These are phyloP conservation scores for Capromys pilorides DNA, from an alignment of 2,797 vertebrate genomes.

Conservation along the genomic window DNA sequence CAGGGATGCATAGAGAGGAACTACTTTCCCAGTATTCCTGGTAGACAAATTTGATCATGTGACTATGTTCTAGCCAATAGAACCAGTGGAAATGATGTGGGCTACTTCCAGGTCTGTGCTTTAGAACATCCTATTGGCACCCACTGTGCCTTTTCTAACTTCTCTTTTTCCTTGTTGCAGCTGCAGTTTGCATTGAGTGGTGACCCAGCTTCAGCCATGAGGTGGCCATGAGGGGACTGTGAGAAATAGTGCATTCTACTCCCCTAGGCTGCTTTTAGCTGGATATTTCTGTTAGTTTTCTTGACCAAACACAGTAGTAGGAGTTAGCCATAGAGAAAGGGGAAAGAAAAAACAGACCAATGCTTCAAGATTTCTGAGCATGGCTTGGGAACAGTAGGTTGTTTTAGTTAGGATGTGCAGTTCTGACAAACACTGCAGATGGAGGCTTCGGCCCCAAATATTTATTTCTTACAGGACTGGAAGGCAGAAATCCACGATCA, in stretches of 20 bases:
- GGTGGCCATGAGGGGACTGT: background rate
- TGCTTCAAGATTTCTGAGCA: background rate
- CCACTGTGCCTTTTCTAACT: background rate
- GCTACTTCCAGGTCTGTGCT: background rate
- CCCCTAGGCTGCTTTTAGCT: background rate
- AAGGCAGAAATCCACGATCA: background rate
- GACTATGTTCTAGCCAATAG: conserved; percentile 24
- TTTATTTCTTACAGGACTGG: background rate
- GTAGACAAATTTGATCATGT: background rate
- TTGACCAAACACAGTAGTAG: background rate
- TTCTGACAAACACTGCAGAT: background rate
- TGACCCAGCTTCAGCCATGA: background rate
- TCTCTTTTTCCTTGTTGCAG: background rate
- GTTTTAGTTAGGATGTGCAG: background rate
- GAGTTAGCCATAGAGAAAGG: background rate
- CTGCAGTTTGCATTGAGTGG: background rate
- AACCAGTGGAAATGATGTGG: background rate
- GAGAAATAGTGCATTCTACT: background rate
- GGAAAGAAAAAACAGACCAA: background rate
- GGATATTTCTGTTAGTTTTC: background rate
- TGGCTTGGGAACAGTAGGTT: background rate
- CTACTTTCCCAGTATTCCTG: conserved; percentile 33
- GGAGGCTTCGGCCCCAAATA: background rate
- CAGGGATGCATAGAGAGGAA: background rate
- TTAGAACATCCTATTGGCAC: background rate